Base-by-base conservation (phyloP, 2,113 vertebrate species). In the Pseudorhombus dupliciocellatus region DNA sequence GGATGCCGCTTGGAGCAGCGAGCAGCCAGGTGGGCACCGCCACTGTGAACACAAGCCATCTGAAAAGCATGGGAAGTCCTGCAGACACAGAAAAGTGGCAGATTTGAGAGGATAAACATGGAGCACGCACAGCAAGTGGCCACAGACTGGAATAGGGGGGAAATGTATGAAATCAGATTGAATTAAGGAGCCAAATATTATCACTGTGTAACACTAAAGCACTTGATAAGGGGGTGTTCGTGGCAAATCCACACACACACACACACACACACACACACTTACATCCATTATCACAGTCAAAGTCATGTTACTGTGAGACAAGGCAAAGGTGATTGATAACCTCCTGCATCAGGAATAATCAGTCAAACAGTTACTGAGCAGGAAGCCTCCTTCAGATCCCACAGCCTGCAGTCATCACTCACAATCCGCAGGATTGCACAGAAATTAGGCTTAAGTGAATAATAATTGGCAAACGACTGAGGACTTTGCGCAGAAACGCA, bases 1-100 rank as follows among this genome's bases (percentile, higher is more conserved):
- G 95, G 65, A 93, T 92, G 48, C 89, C 72, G 2, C 74, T 90
- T 1, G 95, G 92, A 89, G 89, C 82, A 2, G 91, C 94, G 21
- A 95, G 78, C 81, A 97, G 92, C 88, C 94, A 94, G 64, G 87
- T 90, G 4, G 95, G 94, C 77, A 94, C 87, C 83, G 89, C 90
- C 40, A 84, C 77, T 57, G 90, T 81, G 81, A 93, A 82, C 21
- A 92, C 77, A 84, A 93, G 92, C 85, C 95, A 92, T 92, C 91
- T 93, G 93, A 94, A 93, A 92, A 94, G 93, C 92, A 93, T 89
- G 85, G 88, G 86, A 77, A 89, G 90, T 84, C 92, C 93, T 93
- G 84, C 79, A 71, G 68, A 87, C 64, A 79, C 57, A 83, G 46
- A 78, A 77, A 83, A 88, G 73, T 81, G 58, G 75, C 1, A 71